phyloP scores from a whole-genome alignment of 1,140 invertebrate genomes.

The Drosophila azteca region DNA sequence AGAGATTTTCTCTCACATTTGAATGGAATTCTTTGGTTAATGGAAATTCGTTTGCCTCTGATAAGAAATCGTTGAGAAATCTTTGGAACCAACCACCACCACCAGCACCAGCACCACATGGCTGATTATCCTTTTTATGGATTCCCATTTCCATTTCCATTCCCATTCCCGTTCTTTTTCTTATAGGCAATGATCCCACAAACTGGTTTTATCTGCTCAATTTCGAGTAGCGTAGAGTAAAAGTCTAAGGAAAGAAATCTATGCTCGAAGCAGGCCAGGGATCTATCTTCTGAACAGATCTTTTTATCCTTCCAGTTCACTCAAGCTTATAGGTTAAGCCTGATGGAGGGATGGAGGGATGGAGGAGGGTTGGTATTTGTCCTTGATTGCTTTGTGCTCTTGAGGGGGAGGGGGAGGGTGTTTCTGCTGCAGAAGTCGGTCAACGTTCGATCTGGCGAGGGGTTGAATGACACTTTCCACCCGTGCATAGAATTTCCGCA shows the following conservation, averaged over 20 bases:
- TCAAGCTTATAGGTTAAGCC: too few relatives aligned
- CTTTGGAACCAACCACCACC: constrained; percentile 2
- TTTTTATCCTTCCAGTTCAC: too few relatives aligned
- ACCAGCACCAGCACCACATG: neutral
- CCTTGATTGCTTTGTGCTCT: constrained; percentile 16
- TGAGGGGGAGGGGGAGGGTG: neutral
- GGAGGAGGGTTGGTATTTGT: constrained; percentile 1
- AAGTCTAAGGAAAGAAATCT: constrained; percentile 11
- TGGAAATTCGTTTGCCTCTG: constrained; percentile 42
- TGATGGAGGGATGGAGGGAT: too few relatives aligned
- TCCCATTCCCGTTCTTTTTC: neutral
- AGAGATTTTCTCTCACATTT: constrained; percentile 20
- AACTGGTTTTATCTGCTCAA: constrained; percentile 29
- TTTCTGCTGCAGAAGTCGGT: constrained; percentile 24
- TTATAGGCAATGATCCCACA: constrained; percentile 26
- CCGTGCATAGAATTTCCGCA: constrained; percentile 7
- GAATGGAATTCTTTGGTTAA: constrained; percentile 31
- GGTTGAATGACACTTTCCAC: constrained; percentile 46
- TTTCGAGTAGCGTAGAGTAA: neutral
- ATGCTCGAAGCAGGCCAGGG: neutral
- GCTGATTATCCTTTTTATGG: constrained; percentile 5
- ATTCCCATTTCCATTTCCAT: too few relatives aligned
- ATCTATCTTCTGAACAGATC: neutral
- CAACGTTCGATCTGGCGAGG: constrained; percentile 31
- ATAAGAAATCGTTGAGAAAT: constrained; percentile 43